Base-by-base conservation (phyloP, 1,140 invertebrate species). In the Formica exsecta region DNA sequence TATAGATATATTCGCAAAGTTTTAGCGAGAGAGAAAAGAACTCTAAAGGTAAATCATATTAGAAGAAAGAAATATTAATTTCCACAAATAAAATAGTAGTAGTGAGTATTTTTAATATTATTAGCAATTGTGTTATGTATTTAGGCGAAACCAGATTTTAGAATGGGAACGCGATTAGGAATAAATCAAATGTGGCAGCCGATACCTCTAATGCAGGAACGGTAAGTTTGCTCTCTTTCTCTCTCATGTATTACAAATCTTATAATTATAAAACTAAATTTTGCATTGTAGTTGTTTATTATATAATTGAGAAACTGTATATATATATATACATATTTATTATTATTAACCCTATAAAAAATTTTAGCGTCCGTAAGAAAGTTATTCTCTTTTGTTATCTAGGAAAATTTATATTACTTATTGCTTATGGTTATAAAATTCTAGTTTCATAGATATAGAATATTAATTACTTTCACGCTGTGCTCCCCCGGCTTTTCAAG, bases 1-100 rank as follows among this genome's bases (percentile, higher is more conserved):
- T 99, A 99, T 95, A 96, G 99, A 90, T 99, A 98, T 93, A 98
- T 99, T 0, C 97, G 98, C 8, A 96, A 97, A 66, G 97, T 97
- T 22, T 95, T 98, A 36, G 96, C 96, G 0, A 96, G 96, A 68
- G 97, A 98, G 92, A 99, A 99, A 94, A 97, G 97, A 93, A 93
- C 96, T 74, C 95, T 99, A 2, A 99, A 99, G 96, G 98, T 98
- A 94, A 36, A 62, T 74, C 6, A 25, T 48, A 48, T 29, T 80
- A 36, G 9, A 1, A 57, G 16, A 54, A 70, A 61, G n/a, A 22
- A 91, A 79, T 73, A 66, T n/a, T 62, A 77, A 70, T 89, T 83
- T 62, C 36, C 70, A 73, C 3, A 19, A 74, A 36, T 22, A n/a
- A 41, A 74, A n/a, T 68, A 61, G 13, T 80, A 22, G 9, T 5